Evolutionary conservation across 2,797 vertebrate genomes (phyloP).

Genomic region (Erethizon dorsatum): DNA sequence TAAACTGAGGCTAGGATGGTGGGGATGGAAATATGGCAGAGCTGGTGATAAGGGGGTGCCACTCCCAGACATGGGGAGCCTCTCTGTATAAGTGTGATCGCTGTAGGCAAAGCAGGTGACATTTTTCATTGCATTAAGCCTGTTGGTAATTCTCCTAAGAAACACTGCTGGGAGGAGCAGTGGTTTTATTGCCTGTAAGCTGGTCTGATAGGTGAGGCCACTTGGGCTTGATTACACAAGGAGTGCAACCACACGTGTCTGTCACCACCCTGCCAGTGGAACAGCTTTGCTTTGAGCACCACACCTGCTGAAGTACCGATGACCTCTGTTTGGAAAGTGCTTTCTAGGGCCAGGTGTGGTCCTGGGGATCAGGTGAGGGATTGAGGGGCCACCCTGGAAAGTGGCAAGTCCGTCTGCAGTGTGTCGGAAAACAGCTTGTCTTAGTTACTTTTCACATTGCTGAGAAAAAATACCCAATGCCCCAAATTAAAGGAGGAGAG

Average conservation of each 20-base stretch:
- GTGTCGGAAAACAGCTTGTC: neutral
- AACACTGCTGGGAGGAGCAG: neutral
- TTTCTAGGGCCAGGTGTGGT: conserved; percentile 23
- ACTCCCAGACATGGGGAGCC: neutral
- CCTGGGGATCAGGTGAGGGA: neutral
- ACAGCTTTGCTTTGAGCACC: neutral
- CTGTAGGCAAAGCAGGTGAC: neutral
- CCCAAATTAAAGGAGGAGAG: neutral
- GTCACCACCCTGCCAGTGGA: neutral
- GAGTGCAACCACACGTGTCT: neutral
- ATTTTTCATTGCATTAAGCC: neutral
- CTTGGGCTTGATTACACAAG: neutral
- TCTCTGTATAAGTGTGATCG: neutral
- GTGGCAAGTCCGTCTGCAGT: neutral
- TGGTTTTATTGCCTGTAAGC: conserved; percentile 34
- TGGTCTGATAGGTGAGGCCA: neutral
- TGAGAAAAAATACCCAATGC: neutral
- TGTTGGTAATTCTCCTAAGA: conserved; percentile 37
- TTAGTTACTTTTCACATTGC: neutral
- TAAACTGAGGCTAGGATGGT: neutral
- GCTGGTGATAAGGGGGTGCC: neutral
- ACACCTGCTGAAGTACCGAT: neutral
- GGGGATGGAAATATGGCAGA: neutral
- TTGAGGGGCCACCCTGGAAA: neutral
- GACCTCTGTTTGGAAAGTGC: conserved; percentile 29